These are phyloP conservation scores for Tipula confusa DNA, from an alignment of 2,888 invertebrate species.

Conservation along the genomic window DNA sequence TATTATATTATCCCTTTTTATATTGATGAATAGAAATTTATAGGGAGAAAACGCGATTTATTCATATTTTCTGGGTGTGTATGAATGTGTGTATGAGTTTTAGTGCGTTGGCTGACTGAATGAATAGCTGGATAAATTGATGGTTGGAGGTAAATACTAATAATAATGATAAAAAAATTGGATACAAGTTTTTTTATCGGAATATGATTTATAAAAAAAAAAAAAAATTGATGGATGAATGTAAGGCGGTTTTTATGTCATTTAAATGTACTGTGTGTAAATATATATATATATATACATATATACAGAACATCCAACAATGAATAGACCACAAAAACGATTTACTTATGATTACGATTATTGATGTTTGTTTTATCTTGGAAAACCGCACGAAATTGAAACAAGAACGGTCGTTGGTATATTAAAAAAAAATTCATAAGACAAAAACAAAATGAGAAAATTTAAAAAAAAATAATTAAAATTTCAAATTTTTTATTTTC, in stretches of 20 bases:
- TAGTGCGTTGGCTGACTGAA: not conserved
- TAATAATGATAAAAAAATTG: not conserved
- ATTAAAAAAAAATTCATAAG: not conserved
- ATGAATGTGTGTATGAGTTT: not conserved
- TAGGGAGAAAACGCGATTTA: constrained; percentile 25
- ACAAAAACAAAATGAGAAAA: constrained; percentile 12
- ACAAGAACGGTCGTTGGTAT: not conserved
- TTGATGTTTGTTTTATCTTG: constrained; percentile 9
- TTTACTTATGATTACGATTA: constrained; percentile 25
- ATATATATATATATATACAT: not conserved
- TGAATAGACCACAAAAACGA: not conserved
- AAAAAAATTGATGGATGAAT: constrained; percentile 7
- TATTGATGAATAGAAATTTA: constrained; percentile 9
- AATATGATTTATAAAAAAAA: not conserved
- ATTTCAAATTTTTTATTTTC: constrained; percentile 7
- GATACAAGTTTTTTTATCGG: not conserved
- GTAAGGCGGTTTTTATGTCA: constrained; percentile 25
- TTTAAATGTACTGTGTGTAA: not conserved
- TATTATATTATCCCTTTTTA: constrained; percentile 9
- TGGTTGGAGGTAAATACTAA: constrained; percentile 9
- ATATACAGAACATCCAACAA: not conserved
- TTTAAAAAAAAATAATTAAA: not conserved
- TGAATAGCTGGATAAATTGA: not conserved
- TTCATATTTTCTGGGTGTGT: not conserved
- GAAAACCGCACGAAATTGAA: constrained; percentile 20